These are phyloP conservation scores for Nannospalax galili DNA, from an alignment of 2,113 vertebrate genomes.

Conservation along the genomic window DNA sequence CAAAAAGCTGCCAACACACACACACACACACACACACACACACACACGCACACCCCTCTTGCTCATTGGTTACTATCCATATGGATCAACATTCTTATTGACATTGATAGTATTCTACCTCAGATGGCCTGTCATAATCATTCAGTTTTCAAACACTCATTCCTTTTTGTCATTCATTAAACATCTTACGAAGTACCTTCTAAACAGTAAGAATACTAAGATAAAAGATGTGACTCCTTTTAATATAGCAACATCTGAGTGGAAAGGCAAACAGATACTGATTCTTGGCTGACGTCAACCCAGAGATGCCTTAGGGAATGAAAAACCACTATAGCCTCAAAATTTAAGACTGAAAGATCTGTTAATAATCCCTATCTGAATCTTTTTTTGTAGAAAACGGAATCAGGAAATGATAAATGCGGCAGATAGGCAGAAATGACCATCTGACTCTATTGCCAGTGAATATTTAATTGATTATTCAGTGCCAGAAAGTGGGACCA, in stretches of 20 bases:
- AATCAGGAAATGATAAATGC: not conserved
- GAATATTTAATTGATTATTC: not conserved
- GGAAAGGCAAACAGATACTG: not conserved
- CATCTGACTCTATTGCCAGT: not conserved
- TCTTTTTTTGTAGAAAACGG: not conserved
- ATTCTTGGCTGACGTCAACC: not conserved
- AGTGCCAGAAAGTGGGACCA: not conserved
- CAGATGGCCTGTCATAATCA: not conserved
- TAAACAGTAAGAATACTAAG: not conserved
- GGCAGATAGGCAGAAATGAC: not conserved
- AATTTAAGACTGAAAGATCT: not conserved
- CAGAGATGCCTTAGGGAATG: not conserved
- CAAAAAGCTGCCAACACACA: conserved; percentile 51
- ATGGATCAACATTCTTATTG: not conserved
- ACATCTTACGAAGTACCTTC: not conserved
- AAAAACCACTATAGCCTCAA: conserved; percentile 7
- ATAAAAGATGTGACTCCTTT: not conserved
- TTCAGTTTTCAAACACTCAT: not conserved
- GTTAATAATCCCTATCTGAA: not conserved
- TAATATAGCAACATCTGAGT: not conserved
- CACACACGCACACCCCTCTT: conserved; percentile 28
- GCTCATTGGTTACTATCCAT: not conserved
- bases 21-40: conserved; percentile 8
- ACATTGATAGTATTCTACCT: not conserved
- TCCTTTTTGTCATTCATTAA: not conserved